These are phyloP conservation scores for Bujurquina vittata DNA, from an alignment of 2,113 vertebrate genomes.

Conservation along the genomic window DNA sequence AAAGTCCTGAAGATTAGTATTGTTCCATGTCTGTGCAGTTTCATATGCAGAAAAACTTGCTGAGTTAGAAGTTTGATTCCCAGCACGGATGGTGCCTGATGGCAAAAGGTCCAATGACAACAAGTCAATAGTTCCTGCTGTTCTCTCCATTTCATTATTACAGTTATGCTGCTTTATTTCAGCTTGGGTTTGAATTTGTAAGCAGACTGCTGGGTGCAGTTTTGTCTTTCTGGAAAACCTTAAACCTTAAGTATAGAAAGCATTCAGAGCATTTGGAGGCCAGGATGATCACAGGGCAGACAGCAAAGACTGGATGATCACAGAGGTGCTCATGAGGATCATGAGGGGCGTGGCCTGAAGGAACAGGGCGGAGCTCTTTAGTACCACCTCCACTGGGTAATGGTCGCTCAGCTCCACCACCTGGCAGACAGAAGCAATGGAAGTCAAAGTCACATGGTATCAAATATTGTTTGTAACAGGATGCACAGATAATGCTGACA, in stretches of 20 bases:
- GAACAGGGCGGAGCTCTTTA: conserved; percentile 43
- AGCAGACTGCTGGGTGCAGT: too few relatives aligned
- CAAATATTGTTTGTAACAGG: accelerated
- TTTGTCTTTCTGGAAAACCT: neutral
- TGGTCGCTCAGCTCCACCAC: conserved; percentile 46
- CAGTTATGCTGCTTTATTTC: too few relatives aligned
- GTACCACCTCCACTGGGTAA: conserved; percentile 55
- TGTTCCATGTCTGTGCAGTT: too few relatives aligned
- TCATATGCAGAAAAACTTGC: too few relatives aligned
- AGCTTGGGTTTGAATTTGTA: too few relatives aligned
- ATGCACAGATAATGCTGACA: neutral
- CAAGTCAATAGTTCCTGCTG: too few relatives aligned
- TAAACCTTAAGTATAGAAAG: neutral
- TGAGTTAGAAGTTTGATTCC: neutral
- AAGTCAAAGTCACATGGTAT: neutral
- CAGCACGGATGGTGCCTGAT: neutral
- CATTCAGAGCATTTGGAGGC: neutral
- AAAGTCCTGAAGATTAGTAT: too few relatives aligned
- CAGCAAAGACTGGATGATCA: neutral
- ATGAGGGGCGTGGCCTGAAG: conserved; percentile 46
- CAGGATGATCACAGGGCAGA: neutral
- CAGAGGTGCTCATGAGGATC: conserved; percentile 20
- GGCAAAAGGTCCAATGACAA: too few relatives aligned
- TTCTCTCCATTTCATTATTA: too few relatives aligned
- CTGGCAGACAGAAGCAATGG: conserved; percentile 50